phyloP scores from a whole-genome alignment of 2,797 vertebrate species.

The Hyperoplus immaculatus region DNA sequence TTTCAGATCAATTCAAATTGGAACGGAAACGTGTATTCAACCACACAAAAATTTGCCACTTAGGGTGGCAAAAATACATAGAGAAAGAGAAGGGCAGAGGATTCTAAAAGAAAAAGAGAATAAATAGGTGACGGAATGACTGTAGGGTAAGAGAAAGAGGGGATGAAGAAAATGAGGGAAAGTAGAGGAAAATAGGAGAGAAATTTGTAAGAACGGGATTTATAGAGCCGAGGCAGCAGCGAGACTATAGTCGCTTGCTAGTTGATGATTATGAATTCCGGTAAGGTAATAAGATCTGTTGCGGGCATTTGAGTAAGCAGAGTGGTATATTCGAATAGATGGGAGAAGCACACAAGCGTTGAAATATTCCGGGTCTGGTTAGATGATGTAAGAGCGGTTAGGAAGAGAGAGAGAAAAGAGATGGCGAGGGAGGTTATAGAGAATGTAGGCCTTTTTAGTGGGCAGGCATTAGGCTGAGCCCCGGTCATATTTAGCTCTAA shows the following conservation, averaged over 20 bases:
- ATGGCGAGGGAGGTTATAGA: constrained; percentile 17
- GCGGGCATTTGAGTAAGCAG: constrained; percentile 44
- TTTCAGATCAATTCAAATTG: constrained; percentile 42
- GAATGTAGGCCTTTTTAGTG: constrained; percentile 46
- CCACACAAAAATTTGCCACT: constrained; percentile 25
- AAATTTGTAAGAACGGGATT: constrained; percentile 17
- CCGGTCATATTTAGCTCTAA: constrained; percentile 69
- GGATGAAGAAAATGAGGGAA: constrained; percentile 6
- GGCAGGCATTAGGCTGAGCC: constrained; percentile 44
- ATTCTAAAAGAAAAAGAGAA: constrained; percentile 15
- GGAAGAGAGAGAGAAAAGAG: constrained; percentile 28
- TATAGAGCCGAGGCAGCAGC: constrained; percentile 17
- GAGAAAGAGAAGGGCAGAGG: constrained; percentile 14
- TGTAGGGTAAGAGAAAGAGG: constrained; percentile 8
- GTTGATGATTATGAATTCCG: constrained; percentile 55
- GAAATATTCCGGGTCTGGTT: constrained; percentile 43
- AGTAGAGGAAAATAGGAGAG: background rate
- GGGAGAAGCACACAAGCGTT: constrained; percentile 30
- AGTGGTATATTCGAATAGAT: constrained; percentile 44
- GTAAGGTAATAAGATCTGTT: constrained; percentile 44
- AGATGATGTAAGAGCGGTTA: constrained; percentile 38
- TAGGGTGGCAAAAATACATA: constrained; percentile 29
- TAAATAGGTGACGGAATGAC: constrained; percentile 19
- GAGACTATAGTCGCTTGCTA: constrained; percentile 19
- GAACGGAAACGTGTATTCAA: constrained; percentile 41